A percentile compares a stretch with the other conserved stretches of the same genome.
Conservation (phyloP, 2,113 vertebrate genomes). For the Sardina pilchardus region DNA sequence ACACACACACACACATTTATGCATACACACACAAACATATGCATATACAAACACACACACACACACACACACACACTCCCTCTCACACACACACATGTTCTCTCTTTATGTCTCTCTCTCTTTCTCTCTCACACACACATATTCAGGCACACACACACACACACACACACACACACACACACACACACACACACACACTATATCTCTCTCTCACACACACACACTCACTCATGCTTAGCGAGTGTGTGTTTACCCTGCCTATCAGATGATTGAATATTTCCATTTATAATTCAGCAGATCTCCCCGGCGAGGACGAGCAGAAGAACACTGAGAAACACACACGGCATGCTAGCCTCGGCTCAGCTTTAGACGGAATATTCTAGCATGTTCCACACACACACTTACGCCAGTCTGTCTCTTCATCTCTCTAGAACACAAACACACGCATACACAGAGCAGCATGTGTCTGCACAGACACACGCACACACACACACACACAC, state of each 20-base stretch:
- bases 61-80: too few relatives aligned
- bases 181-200: neutral
- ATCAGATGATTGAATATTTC: slow-evolving; percentile 32
- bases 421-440: too few relatives aligned
- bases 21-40: too few relatives aligned
- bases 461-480: neutral
- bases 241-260: slow-evolving; percentile 29
- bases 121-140: neutral
- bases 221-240: slow-evolving; percentile 5
- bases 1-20: too few relatives aligned
- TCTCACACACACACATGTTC: too few relatives aligned
- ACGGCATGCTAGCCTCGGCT: neutral
- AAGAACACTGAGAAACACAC: neutral
- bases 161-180: neutral
- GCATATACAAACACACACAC: too few relatives aligned
- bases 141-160: neutral
- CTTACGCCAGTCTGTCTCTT: too few relatives aligned
- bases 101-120: too few relatives aligned
- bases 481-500: neutral
- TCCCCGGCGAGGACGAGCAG: neutral
- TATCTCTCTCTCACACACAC: neutral
- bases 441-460: neutral
- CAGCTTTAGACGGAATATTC: slow-evolving; percentile 16
- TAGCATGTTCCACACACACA: neutral
- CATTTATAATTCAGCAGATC: slow-evolving; percentile 12